phyloP scores from a whole-genome alignment of 2,888 invertebrate genomes.

The Tetragonisca angustula region DNA sequence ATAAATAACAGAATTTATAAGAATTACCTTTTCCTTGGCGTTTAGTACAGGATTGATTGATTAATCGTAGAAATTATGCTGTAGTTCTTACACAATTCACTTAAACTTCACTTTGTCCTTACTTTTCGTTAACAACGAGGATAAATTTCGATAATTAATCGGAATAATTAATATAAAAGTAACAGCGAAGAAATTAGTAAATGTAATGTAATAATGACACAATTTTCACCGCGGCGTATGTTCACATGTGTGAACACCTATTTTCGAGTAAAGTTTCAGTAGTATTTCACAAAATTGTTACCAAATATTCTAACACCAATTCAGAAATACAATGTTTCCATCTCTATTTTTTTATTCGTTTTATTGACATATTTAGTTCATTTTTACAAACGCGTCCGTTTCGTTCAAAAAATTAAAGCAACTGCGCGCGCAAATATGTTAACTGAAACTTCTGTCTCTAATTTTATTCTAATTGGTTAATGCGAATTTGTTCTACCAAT shows the following conservation, averaged over 20 bases:
- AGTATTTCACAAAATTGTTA: not conserved
- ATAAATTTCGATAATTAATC: not conserved
- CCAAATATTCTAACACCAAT: not conserved
- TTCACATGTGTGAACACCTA: not conserved
- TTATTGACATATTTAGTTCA: not conserved
- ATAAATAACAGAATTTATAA: not conserved
- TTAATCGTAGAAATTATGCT: not conserved
- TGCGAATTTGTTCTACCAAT: not conserved
- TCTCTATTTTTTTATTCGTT: not conserved
- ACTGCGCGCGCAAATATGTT: not conserved
- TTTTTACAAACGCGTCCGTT: too few relatives aligned
- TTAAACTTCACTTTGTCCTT: not conserved
- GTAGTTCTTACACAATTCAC: not conserved
- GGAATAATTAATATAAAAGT: not conserved
- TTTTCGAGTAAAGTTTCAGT: not conserved
- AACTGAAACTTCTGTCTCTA: too few relatives aligned
- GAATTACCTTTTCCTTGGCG: not conserved
- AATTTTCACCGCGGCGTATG: not conserved
- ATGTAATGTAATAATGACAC: not conserved
- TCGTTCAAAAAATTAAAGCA: not conserved
- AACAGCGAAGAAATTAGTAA: not conserved
- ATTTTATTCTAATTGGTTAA: constrained; percentile 12
- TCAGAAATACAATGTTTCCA: not conserved
- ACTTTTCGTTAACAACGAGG: too few relatives aligned
- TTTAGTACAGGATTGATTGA: too few relatives aligned